These are phyloP conservation scores for Volucella bombylans DNA, from an alignment of 2,888 invertebrate genomes.

Conservation along the genomic window DNA sequence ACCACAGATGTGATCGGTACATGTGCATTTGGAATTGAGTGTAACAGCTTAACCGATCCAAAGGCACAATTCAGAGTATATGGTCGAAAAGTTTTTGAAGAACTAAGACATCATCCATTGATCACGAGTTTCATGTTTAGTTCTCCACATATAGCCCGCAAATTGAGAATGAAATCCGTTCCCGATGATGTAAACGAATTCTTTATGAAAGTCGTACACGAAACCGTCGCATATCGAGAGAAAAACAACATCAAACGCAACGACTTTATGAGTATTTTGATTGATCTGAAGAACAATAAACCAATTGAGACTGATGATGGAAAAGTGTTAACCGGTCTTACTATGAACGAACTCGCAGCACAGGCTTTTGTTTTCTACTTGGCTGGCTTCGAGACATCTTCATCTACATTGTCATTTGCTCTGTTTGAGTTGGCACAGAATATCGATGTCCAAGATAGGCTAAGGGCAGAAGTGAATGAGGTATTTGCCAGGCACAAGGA, in stretches of 20 bases:
- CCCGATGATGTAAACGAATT: constrained; percentile 76
- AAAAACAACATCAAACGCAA: constrained; percentile 80
- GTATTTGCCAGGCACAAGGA: constrained; percentile 79
- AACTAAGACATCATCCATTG: constrained; percentile 70
- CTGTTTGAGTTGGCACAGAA: constrained; percentile 83
- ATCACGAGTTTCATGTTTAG: constrained; percentile 75
- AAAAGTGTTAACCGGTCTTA: constrained; percentile 70
- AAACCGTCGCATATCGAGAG: constrained; percentile 80
- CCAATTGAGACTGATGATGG: constrained; percentile 20
- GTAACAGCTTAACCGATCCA: constrained; percentile 81
- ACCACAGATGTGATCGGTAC: constrained; percentile 84
- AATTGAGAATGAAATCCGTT: constrained; percentile 74
- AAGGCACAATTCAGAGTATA: constrained; percentile 79
- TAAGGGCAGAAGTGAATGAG: constrained; percentile 81
- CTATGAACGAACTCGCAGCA: constrained; percentile 83
- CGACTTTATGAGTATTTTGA: constrained; percentile 83
- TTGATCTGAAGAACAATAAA: constrained; percentile 80
- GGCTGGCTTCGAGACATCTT: constrained; percentile 84
- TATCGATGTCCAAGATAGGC: constrained; percentile 82
- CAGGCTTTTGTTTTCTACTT: constrained; percentile 84
- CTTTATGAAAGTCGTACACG: constrained; percentile 81
- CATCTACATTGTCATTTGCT: constrained; percentile 83
- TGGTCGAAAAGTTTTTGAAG: constrained; percentile 74
- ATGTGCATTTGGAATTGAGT: constrained; percentile 83
- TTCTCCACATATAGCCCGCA: constrained; percentile 75